A percentile compares a stretch with the other conserved stretches of the same genome.
Conservation (phyloP, 2,797 vertebrate genomes). For the Siniperca scherzeri region DNA sequence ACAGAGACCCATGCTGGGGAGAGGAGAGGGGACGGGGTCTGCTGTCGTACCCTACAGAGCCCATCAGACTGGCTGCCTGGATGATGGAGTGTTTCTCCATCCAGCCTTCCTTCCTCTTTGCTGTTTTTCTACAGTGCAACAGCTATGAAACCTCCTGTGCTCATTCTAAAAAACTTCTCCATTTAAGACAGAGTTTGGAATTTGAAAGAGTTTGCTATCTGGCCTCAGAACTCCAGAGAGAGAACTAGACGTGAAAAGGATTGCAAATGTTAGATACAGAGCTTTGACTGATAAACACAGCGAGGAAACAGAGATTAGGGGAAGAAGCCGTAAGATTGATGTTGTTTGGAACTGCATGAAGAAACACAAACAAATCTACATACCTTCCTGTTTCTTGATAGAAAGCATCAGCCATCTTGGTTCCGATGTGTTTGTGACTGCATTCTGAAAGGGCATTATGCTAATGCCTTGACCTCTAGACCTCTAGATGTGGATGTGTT, state of each 20-base stretch:
- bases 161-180: neutral
- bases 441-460: slow-evolving; percentile 67
- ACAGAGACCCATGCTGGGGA: neutral
- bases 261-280: slow-evolving; percentile 33
- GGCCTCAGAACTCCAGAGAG: neutral
- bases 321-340: slow-evolving; percentile 47
- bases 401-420: slow-evolving; percentile 51
- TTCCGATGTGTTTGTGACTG: slow-evolving; percentile 54
- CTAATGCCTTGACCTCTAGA: slow-evolving; percentile 58
- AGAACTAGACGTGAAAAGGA: slow-evolving; percentile 22
- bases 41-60: slow-evolving; percentile 46
- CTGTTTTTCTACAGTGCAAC: slow-evolving; percentile 17
- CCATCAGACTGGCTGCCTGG: slow-evolving; percentile 40
- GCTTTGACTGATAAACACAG: slow-evolving; percentile 35
- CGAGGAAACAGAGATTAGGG: slow-evolving; percentile 42
- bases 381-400: slow-evolving; percentile 54
- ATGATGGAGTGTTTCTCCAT: slow-evolving; percentile 51
- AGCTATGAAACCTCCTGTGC: slow-evolving; percentile 15
- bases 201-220: slow-evolving; percentile 32
- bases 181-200: slow-evolving; percentile 8
- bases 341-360: slow-evolving; percentile 62
- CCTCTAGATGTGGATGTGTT: slow-evolving; percentile 44
- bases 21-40: slow-evolving; percentile 26
- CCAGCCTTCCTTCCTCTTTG: slow-evolving; percentile 4
- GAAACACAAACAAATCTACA: slow-evolving; percentile 64